A percentile compares a stretch with the other conserved stretches of the same genome.
phyloP scores from a whole-genome alignment of 2,797 vertebrate genomes.

The Neopelma chrysocephalum region DNA sequence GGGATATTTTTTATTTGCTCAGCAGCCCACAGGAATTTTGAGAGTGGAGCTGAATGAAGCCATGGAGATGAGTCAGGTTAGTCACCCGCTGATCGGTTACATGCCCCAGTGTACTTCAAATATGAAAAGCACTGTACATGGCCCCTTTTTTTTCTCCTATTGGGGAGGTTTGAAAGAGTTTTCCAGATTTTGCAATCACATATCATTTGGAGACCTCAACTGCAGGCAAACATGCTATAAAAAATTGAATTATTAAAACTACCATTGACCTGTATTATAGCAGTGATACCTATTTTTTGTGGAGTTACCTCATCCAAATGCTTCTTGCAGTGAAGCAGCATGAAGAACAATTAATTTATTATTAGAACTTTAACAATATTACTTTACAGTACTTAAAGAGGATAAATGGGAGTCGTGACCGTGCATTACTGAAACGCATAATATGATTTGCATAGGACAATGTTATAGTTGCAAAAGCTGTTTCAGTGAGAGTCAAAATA shows the following conservation, averaged over 20 bases:
- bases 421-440: not conserved
- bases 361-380: not conserved
- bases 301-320: not conserved
- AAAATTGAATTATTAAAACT: not conserved
- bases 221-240: not conserved
- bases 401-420: not conserved
- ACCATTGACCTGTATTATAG: not conserved
- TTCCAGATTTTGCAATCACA: not conserved
- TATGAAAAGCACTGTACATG: not conserved
- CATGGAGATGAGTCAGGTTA: conserved; percentile 48
- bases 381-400: not conserved
- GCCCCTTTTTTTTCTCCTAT: not conserved
- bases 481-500: not conserved
- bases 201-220: not conserved
- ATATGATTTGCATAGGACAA: not conserved
- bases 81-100: not conserved
- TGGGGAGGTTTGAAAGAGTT: not conserved
- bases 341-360: not conserved
- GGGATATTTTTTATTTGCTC: conserved; percentile 56
- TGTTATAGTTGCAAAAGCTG: not conserved
- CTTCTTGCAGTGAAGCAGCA: not conserved
- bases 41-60: conserved; percentile 52
- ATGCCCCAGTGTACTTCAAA: not conserved
- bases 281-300: not conserved
- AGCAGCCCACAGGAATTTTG: conserved; percentile 43